Evolutionary conservation across 2,113 vertebrate species (phyloP).

Genomic region (Pongo abelii): DNA sequence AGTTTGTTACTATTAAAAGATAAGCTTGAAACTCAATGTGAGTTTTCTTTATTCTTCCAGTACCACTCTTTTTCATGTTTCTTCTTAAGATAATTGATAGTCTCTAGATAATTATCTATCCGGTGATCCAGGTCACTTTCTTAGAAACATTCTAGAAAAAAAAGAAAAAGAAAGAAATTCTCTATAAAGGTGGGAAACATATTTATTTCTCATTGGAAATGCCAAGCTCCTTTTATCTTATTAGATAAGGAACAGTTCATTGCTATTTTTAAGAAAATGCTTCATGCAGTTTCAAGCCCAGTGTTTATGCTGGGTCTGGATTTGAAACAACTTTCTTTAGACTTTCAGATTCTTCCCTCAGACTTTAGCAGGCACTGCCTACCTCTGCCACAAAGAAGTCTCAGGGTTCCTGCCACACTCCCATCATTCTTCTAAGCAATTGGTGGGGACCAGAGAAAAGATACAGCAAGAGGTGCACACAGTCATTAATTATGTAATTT

Average conservation of each 20-base stretch:
- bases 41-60: background rate
- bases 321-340: background rate
- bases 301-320: background rate
- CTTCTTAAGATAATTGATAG: background rate
- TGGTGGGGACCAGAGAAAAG: background rate
- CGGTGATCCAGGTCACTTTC: background rate
- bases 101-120: background rate
- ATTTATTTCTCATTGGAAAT: background rate
- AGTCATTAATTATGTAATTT: background rate
- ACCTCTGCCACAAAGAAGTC: background rate
- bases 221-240: background rate
- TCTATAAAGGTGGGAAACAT: background rate
- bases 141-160: conserved; percentile 35
- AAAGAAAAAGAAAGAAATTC: background rate
- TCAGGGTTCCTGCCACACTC: background rate
- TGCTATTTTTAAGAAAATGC: background rate
- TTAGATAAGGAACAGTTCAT: background rate
- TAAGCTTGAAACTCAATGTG: background rate
- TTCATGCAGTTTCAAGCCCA: fast-evolving
- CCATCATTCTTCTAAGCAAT: background rate
- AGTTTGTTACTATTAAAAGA: background rate
- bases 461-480: background rate
- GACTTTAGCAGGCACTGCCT: too few relatives aligned
- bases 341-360: background rate
- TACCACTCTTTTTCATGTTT: background rate